Percentiles rank a stretch among this genome's conserved stretches.
These are phyloP conservation scores for Galerucella calmariensis DNA, from an alignment of 2,888 invertebrate species.

Conservation along the genomic window DNA sequence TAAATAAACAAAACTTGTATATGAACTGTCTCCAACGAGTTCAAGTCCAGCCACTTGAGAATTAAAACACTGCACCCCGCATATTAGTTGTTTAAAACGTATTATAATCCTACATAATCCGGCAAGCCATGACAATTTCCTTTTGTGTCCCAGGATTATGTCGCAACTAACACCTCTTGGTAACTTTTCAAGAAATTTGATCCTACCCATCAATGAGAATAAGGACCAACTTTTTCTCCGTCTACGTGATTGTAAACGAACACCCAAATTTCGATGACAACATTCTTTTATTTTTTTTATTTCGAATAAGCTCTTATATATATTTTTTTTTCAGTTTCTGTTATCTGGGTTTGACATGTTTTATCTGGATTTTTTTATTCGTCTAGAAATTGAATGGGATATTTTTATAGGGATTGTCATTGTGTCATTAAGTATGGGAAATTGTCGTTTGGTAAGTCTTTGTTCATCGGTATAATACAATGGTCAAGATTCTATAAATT, in stretches of 20 bases:
- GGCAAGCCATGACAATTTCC: constrained; percentile 62
- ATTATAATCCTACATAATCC: constrained; percentile 64
- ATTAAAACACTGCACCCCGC: constrained; percentile 53
- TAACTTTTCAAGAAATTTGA: constrained; percentile 58
- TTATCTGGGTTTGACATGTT: constrained; percentile 50
- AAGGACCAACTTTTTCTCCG: constrained; percentile 51
- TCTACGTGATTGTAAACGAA: constrained; percentile 51
- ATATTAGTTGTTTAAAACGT: constrained; percentile 64
- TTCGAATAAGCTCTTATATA: constrained; percentile 35
- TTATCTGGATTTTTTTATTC: constrained; percentile 47
- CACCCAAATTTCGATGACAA: constrained; percentile 56
- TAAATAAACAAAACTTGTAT: constrained; percentile 23
- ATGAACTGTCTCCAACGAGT: constrained; percentile 35
- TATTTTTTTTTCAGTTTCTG: constrained; percentile 41
- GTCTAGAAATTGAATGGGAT: constrained; percentile 35
- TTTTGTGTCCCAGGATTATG: constrained; percentile 62
- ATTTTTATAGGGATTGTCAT: constrained; percentile 42
- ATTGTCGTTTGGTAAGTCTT: neutral
- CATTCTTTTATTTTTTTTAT: constrained; percentile 47
- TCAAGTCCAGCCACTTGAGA: constrained; percentile 42
- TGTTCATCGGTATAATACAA: no score
- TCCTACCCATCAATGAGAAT: constrained; percentile 56
- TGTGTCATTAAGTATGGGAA: constrained; percentile 28
- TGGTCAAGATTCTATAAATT: no score
- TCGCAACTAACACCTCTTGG: constrained; percentile 59